phyloP scores from a whole-genome alignment of 1,140 invertebrate species.

The Lepidurus couesii region DNA sequence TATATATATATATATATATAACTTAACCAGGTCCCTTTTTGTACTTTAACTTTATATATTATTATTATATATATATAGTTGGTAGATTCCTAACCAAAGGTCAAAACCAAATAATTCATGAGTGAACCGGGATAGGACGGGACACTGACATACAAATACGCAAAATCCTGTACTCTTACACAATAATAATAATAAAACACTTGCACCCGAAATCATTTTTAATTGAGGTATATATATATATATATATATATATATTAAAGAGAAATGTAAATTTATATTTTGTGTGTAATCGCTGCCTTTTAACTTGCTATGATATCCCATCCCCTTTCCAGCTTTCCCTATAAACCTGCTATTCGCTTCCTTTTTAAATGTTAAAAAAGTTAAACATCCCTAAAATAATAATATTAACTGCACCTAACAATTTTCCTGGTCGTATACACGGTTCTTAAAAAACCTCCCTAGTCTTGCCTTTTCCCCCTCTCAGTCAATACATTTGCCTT shows the following conservation, averaged over 20 bases:
- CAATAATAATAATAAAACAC: neutral
- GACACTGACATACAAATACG: no score
- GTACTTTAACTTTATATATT: no score
- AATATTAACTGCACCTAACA: neutral
- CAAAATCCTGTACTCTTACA: no score
- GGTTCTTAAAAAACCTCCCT: neutral
- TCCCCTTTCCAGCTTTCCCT: neutral
- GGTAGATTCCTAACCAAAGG: no score
- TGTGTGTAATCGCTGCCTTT: neutral
- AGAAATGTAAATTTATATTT: neutral
- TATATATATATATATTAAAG: neutral
- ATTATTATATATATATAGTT: no score
- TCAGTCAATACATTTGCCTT: no score
- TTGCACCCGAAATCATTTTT: neutral
- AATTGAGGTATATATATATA: slow-evolving; percentile 1
- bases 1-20: no score
- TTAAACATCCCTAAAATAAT: neutral
- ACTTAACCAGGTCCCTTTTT: no score
- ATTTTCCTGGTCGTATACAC: slow-evolving; percentile 1
- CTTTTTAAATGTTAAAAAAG: neutral
- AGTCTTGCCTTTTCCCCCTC: neutral
- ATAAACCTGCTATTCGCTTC: neutral
- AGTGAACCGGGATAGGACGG: no score
- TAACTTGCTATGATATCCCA: neutral
- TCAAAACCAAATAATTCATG: no score